phyloP scores from a whole-genome alignment of 2,113 vertebrate species.

The mouse (Mus musculus) region GRCm39 chrX:56368001-56368500 shows the following conservation, averaged over 20 bases:
- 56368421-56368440: background rate
- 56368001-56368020: background rate
- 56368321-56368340: background rate
- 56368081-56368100: background rate
- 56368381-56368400: background rate
- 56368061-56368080: constrained; percentile 25
- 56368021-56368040: background rate
- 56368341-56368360: background rate
- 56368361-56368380: background rate
- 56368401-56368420: background rate
- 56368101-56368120: background rate
- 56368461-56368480: constrained; percentile 2
- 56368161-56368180: no score
- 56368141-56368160: background rate
- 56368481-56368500: background rate
- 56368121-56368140: background rate
- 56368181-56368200: background rate
- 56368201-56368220: background rate
- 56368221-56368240: background rate
- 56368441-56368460: background rate
- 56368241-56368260: background rate
- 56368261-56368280: background rate
- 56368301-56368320: background rate
- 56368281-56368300: background rate
- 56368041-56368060: constrained; percentile 8